phyloP scores from a whole-genome alignment of 1,140 invertebrate species.

The Vanessa tameamea region DNA sequence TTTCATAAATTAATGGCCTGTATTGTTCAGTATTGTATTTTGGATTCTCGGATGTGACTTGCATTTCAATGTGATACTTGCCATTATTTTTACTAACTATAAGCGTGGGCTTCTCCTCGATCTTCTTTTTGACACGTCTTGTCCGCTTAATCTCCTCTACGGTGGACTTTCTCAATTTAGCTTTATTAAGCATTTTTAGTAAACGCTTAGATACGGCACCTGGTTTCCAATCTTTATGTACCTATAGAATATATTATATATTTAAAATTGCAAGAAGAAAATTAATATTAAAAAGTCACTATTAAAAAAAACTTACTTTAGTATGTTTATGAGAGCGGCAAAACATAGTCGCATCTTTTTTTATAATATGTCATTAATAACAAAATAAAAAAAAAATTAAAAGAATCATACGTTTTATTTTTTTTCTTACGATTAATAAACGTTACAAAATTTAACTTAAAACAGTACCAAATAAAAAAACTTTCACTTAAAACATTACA shows the following conservation, averaged over 20 bases:
- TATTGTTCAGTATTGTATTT: slow-evolving; percentile 35
- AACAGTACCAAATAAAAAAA: slow-evolving; percentile 61
- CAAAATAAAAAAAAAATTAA: neutral
- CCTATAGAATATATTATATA: slow-evolving; percentile 40
- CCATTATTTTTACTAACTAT: slow-evolving; percentile 59
- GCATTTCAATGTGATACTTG: slow-evolving; percentile 61
- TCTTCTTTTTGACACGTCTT: slow-evolving; percentile 51
- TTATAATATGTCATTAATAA: neutral
- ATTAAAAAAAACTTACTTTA: slow-evolving; percentile 21
- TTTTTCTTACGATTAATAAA: slow-evolving; percentile 48
- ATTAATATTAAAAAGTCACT: slow-evolving; percentile 28
- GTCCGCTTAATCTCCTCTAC: slow-evolving; percentile 37
- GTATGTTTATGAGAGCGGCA: neutral
- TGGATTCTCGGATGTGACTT: slow-evolving; percentile 35
- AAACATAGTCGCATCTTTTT: neutral
- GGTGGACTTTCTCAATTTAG: slow-evolving; percentile 42
- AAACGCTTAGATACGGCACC: slow-evolving; percentile 66
- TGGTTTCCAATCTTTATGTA: slow-evolving; percentile 59
- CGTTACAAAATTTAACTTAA: slow-evolving; percentile 68
- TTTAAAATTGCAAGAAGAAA: slow-evolving; percentile 27
- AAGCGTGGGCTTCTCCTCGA: slow-evolving; percentile 60
- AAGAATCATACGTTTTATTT: slow-evolving; percentile 23
- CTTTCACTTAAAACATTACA: slow-evolving; percentile 49
- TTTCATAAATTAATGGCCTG: slow-evolving; percentile 60
- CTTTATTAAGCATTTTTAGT: slow-evolving; percentile 54